Percentiles rank a stretch among this genome's conserved stretches.
phyloP scores from a whole-genome alignment of 2,113 vertebrate species.

The Dipodomys spectabilis region DNA sequence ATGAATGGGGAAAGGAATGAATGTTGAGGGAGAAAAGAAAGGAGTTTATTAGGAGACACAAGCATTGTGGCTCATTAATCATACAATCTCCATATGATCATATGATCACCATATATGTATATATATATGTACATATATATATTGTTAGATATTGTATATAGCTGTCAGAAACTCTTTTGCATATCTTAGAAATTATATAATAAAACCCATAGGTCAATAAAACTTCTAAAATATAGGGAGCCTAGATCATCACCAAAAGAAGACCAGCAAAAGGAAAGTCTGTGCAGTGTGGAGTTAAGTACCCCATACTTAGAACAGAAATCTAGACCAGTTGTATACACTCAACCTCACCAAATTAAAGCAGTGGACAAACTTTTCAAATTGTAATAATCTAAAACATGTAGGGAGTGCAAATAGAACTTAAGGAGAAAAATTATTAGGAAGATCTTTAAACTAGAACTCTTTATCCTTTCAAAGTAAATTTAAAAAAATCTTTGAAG shows the following conservation, averaged over 20 bases:
- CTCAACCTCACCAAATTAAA: background rate
- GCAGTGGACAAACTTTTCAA: slow-evolving; percentile 36
- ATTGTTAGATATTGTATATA: background rate
- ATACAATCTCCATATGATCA: background rate
- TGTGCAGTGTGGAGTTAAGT: background rate
- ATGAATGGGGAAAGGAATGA: background rate
- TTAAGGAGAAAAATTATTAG: slow-evolving; percentile 15
- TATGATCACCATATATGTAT: too few relatives aligned
- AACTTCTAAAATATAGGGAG: background rate
- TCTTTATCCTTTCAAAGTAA: background rate
- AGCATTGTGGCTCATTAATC: background rate
- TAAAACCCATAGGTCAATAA: background rate
- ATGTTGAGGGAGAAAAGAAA: background rate
- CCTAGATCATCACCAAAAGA: background rate
- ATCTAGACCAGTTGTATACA: background rate
- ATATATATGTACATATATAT: too few relatives aligned
- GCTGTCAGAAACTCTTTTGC: background rate
- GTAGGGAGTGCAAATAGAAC: background rate
- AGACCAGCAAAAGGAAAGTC: background rate
- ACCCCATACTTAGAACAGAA: slow-evolving; percentile 3
- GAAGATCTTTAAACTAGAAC: background rate
- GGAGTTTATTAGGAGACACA: background rate
- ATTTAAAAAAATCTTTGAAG: background rate
- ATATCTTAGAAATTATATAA: background rate
- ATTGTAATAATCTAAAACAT: background rate